These are phyloP conservation scores for Sipha flava DNA, from an alignment of 1,140 invertebrate species.

Conservation along the genomic window DNA sequence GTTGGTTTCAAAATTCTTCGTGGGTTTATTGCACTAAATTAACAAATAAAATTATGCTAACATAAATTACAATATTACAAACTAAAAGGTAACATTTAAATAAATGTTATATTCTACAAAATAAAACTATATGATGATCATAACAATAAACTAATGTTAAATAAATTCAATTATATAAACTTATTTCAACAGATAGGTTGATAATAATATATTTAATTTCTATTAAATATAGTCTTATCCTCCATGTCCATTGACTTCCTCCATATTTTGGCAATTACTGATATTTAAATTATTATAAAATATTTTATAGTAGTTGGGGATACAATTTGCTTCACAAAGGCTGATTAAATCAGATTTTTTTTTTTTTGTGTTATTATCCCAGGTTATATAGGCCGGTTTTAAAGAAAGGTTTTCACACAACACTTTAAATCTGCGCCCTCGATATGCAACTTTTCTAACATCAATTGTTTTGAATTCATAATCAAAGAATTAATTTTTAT, in stretches of 20 bases:
- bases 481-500: background rate
- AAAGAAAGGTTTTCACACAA: background rate
- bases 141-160: background rate
- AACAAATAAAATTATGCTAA: no score
- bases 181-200: no score
- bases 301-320: background rate
- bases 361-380: background rate
- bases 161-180: background rate
- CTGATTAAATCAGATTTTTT: background rate
- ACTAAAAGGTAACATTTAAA: background rate
- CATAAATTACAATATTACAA: no score
- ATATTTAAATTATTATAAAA: background rate
- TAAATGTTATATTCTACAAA: background rate
- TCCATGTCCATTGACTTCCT: background rate
- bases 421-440: background rate
- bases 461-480: background rate
- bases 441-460: background rate
- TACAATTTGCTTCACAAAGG: background rate
- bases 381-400: background rate
- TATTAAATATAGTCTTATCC: background rate
- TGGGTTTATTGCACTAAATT: background rate
- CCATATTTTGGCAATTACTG: background rate
- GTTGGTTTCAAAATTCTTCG: background rate
- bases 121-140: background rate
- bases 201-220: background rate